phyloP scores from a whole-genome alignment of 2,888 invertebrate genomes.

The Tipula lateralis region DNA sequence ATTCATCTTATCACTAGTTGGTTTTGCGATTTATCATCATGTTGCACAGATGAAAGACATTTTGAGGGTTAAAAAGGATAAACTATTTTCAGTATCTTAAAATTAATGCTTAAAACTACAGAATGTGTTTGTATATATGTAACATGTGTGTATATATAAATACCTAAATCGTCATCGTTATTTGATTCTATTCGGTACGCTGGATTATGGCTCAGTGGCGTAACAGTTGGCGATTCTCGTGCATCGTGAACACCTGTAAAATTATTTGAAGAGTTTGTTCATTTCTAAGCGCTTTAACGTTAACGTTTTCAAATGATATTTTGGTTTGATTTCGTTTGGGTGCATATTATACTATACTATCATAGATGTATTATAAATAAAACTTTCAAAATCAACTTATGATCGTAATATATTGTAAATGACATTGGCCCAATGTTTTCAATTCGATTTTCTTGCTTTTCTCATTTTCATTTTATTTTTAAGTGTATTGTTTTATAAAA shows the following conservation, averaged over 20 bases:
- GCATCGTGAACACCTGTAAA: conserved; percentile 45
- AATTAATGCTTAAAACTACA: background rate
- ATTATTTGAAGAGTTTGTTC: background rate
- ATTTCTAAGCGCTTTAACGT: too few relatives aligned
- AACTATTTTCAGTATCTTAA: background rate
- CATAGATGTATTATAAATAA: background rate
- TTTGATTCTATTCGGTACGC: conserved; percentile 47
- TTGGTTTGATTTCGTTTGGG: background rate
- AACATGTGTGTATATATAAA: conserved; percentile 27
- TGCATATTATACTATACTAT: background rate
- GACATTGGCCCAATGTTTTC: background rate
- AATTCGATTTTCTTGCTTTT: background rate
- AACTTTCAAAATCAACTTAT: background rate
- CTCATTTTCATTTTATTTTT: background rate
- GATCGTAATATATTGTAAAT: background rate
- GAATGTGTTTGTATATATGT: background rate
- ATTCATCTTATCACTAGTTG: too few relatives aligned
- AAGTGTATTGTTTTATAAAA: background rate
- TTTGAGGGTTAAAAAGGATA: too few relatives aligned
- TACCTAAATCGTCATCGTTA: conserved; percentile 41
- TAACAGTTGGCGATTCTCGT: conserved; percentile 46
- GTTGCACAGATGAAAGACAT: too few relatives aligned
- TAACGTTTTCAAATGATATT: background rate
- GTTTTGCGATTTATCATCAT: too few relatives aligned
- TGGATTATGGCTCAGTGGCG: conserved; percentile 48